Evolutionary conservation across 2,797 vertebrate species (phyloP), one percentile per base, ranked within the genome.

Genomic region (Phylloscopus collybita): DNA sequence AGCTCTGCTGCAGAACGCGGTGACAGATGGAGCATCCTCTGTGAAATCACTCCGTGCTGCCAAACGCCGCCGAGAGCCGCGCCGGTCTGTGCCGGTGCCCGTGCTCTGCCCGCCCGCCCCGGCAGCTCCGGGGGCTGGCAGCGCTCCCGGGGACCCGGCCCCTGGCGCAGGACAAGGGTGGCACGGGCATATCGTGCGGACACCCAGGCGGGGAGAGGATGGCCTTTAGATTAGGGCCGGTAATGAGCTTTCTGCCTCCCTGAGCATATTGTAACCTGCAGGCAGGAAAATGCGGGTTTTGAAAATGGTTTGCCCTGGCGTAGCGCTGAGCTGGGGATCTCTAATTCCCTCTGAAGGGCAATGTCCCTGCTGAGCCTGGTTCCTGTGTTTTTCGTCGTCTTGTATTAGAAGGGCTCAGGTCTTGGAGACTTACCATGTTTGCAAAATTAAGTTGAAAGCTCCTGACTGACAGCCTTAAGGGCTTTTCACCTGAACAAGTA

Each of bases 21-120:
- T 67, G 95, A 96, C 97, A 97, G 97, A 97, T 97, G 97, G 96
- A 92, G 80, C 4, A 5, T 94, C 91, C 96, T 92, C 80, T 82
- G 92, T 82, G 93, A 85, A 88, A 78, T n/a, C 51, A 1, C 22
- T 13, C 40, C 1, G 38, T 0, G 34, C 7, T 94, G 97, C 97
- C 97, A 90, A 92, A n/a, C 10, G 15, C 90, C 1, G 40, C 70
- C 1, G 8, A 85, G 74, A 19, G 89, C 25, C 1, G 54, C 83
- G 40, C 86, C 74, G 66, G 40, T 56, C 82, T 84, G 79, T 71
- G 11, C 10, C 67, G 0, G 3, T 1, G 62, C 88, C 56, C 15
- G 7, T 30, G 90, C 90, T 66, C 49, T 5, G 49, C 16, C 51
- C 7, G 5, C 1, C 3, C 7, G 0, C 11, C 79, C 72, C 4